A percentile compares a stretch with the other conserved stretches of the same genome.
Evolutionary conservation across 2,888 invertebrate species (phyloP).

Genomic region (Stegophylla sp.): DNA sequence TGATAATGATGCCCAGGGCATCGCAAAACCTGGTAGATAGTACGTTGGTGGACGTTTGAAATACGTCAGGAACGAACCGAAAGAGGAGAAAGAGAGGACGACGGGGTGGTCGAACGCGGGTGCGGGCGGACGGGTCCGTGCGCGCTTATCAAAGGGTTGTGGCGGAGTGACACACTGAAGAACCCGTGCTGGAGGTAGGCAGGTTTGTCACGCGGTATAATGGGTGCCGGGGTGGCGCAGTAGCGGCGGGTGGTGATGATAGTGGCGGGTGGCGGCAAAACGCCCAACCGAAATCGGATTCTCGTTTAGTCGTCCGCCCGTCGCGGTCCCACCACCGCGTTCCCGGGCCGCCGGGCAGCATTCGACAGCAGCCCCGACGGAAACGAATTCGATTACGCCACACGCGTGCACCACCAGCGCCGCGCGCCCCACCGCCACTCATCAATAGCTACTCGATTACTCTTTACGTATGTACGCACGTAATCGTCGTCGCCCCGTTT

Average conservation of each 20-base stretch:
- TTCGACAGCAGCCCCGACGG: not conserved
- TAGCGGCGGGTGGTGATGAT: not conserved
- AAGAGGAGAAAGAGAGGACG: not conserved
- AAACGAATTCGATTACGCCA: slow-evolving; percentile 41
- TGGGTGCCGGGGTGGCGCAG: no score
- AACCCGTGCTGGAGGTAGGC: not conserved
- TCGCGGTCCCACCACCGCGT: no score
- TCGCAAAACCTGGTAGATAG: no score
- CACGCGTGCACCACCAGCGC: no score
- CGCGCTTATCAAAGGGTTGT: slow-evolving; percentile 32
- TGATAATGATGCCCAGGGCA: no score
- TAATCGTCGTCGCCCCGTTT: slow-evolving; percentile 2
- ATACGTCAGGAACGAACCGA: no score
- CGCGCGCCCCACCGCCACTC: not conserved
- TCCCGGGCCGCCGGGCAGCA: not conserved
- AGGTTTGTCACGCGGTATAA: not conserved
- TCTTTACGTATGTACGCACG: not conserved
- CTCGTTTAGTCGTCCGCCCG: slow-evolving; percentile 28
- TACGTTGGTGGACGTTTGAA: no score
- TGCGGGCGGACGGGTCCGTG: not conserved
- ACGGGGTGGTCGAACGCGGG: not conserved
- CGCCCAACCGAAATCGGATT: slow-evolving; percentile 47
- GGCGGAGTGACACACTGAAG: slow-evolving; percentile 8
- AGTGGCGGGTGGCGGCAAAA: not conserved
- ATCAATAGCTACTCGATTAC: slow-evolving; percentile 44